phyloP scores from a whole-genome alignment of 2,888 invertebrate genomes.

The Glaucopsyche alexis region DNA sequence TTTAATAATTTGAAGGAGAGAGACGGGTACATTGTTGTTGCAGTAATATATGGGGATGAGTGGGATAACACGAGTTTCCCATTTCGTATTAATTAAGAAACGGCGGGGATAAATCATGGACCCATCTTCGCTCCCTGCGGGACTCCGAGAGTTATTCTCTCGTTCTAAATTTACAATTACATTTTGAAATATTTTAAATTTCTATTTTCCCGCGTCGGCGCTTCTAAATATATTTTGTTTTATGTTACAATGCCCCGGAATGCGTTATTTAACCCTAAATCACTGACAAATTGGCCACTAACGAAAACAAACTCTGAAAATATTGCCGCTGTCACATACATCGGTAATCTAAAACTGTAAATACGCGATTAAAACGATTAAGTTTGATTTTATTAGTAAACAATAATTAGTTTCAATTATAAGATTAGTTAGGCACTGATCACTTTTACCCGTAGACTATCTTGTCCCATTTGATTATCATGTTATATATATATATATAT shows the following conservation, averaged over 20 bases:
- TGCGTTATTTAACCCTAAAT: slow-evolving; percentile 17
- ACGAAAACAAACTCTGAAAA: neutral
- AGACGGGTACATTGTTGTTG: slow-evolving; percentile 42
- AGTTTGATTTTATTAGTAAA: slow-evolving; percentile 7
- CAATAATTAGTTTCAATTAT: neutral
- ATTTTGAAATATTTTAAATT: slow-evolving; percentile 71
- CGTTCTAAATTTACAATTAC: slow-evolving; percentile 80
- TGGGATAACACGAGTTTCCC: slow-evolving; percentile 53
- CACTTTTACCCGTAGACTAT: too few relatives aligned
- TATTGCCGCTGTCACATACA: neutral
- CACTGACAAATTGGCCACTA: slow-evolving; percentile 7
- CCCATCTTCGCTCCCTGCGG: slow-evolving; percentile 77
- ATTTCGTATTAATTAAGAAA: slow-evolving; percentile 73
- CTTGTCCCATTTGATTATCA: too few relatives aligned
- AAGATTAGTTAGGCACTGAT: neutral
- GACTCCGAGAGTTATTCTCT: slow-evolving; percentile 77
- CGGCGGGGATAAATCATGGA: slow-evolving; percentile 73
- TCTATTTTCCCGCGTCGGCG: slow-evolving; percentile 55
- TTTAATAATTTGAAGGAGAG: slow-evolving; percentile 54
- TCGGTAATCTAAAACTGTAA: neutral
- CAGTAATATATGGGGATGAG: slow-evolving; percentile 42
- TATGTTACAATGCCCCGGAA: slow-evolving; percentile 8
- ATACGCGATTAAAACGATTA: neutral
- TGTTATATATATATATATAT: too few relatives aligned
- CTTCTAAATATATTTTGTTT: slow-evolving; percentile 14